A percentile compares a stretch with the other conserved stretches of the same genome.
phyloP scores from a whole-genome alignment of 2,888 invertebrate genomes.

The Congeria kusceri region DNA sequence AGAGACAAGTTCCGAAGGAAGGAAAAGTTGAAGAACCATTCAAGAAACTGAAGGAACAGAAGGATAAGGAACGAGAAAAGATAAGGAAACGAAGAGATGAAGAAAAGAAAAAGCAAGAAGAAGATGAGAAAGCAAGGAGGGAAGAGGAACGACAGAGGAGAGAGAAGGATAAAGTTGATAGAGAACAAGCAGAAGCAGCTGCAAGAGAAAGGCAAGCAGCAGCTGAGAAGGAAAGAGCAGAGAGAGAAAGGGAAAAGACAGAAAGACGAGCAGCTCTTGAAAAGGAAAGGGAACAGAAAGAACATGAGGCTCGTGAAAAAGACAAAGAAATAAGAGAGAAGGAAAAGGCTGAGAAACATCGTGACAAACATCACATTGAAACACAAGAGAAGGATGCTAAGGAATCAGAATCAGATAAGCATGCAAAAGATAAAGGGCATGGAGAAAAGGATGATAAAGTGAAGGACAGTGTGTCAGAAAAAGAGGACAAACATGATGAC shows the following conservation, averaged over 20 bases:
- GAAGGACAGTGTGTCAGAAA: slow-evolving; percentile 52
- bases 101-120: slow-evolving; percentile 67
- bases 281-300: slow-evolving; percentile 57
- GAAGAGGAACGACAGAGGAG: slow-evolving; percentile 54
- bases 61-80: slow-evolving; percentile 71
- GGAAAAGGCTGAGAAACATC: slow-evolving; percentile 17
- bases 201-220: slow-evolving; percentile 74
- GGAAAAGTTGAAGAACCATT: slow-evolving; percentile 72
- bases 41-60: slow-evolving; percentile 74
- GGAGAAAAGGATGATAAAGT: slow-evolving; percentile 53
- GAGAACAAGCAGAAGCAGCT: slow-evolving; percentile 66
- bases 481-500: slow-evolving; percentile 52
- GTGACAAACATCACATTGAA: slow-evolving; percentile 37
- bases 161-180: slow-evolving; percentile 55
- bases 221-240: slow-evolving; percentile 68
- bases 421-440: slow-evolving; percentile 41
- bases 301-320: slow-evolving; percentile 31
- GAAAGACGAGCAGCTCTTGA: slow-evolving; percentile 58
- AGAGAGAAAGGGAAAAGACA: slow-evolving; percentile 64
- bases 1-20: slow-evolving; percentile 68
- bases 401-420: slow-evolving; percentile 34
- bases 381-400: slow-evolving; percentile 62
- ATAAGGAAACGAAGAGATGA: slow-evolving; percentile 68
- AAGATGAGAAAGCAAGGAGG: slow-evolving; percentile 60
- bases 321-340: slow-evolving; percentile 36